Evolutionary conservation across 2,888 invertebrate species (phyloP).

Genomic region (Aphelenchoides bicaudatus): DNA sequence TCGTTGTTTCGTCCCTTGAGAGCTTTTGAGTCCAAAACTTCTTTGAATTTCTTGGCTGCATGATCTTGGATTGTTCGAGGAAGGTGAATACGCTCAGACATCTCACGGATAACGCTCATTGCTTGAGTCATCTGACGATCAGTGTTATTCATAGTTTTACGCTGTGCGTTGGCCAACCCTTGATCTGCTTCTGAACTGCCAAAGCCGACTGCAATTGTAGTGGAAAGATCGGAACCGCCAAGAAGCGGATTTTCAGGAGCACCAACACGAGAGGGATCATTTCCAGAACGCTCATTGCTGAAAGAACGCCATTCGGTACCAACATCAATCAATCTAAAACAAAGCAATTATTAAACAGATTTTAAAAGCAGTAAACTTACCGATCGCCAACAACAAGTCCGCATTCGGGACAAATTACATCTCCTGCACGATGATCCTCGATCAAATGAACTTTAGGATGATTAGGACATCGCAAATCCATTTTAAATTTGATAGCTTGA

Average conservation of each 20-base stretch:
- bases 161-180: conserved; percentile 58
- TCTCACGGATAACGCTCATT: conserved; percentile 90
- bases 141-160: conserved; percentile 75
- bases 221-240: conserved; percentile 90
- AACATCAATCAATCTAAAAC: conserved; percentile 91
- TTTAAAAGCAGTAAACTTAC: conserved; percentile 36
- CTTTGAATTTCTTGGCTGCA: conserved; percentile 93
- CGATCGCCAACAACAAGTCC: conserved; percentile 98
- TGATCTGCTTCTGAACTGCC: conserved; percentile 55
- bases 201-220: conserved; percentile 75
- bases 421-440: conserved; percentile 96
- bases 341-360: not conserved
- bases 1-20: conserved; percentile 78
- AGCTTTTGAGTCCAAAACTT: conserved; percentile 64
- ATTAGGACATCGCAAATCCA: conserved; percentile 61
- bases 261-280: conserved; percentile 98
- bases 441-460: conserved; percentile 94
- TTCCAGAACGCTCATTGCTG: conserved; percentile 92
- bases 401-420: conserved; percentile 98
- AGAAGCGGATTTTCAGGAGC: conserved; percentile 95
- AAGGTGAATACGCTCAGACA: conserved; percentile 96
- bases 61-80: conserved; percentile 94
- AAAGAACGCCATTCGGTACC: conserved; percentile 99
- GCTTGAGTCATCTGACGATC: conserved; percentile 92
- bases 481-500: too few species aligned